Conservation (phyloP, 2,797 vertebrate species). For the Mormyrus proboscirostris region DNA sequence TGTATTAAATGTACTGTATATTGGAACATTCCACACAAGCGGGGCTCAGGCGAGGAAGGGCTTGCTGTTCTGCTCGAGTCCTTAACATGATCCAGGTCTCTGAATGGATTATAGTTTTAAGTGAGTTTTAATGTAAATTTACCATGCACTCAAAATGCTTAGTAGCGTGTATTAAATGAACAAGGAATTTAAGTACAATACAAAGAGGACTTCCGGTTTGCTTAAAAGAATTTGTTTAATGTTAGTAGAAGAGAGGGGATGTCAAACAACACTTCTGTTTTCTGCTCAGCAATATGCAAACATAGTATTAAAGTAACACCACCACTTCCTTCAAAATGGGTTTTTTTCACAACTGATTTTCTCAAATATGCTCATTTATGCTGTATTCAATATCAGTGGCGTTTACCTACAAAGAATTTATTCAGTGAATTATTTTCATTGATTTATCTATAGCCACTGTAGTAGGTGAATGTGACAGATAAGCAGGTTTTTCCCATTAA, state of each 20-base stretch:
- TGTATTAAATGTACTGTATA: background rate
- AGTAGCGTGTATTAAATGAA: background rate
- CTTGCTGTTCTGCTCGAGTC: background rate
- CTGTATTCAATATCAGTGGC: background rate
- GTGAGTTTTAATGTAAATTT: background rate
- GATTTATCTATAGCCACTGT: background rate
- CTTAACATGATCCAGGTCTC: background rate
- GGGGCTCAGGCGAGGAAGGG: background rate
- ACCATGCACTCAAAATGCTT: background rate
- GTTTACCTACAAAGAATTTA: background rate
- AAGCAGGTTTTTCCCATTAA: background rate
- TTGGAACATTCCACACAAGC: background rate
- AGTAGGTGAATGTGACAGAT: background rate
- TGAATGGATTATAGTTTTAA: background rate
- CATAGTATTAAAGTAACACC: background rate
- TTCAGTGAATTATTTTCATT: background rate
- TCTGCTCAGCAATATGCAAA: background rate
- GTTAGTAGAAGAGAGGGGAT: background rate
- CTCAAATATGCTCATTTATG: background rate
- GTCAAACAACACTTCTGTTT: background rate
- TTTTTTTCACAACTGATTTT: background rate
- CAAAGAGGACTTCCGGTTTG: background rate
- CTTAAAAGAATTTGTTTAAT: background rate
- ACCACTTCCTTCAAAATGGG: background rate
- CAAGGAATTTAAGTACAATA: background rate